phyloP scores from a whole-genome alignment of 2,888 invertebrate genomes.

The Limnephilus rhombicus region DNA sequence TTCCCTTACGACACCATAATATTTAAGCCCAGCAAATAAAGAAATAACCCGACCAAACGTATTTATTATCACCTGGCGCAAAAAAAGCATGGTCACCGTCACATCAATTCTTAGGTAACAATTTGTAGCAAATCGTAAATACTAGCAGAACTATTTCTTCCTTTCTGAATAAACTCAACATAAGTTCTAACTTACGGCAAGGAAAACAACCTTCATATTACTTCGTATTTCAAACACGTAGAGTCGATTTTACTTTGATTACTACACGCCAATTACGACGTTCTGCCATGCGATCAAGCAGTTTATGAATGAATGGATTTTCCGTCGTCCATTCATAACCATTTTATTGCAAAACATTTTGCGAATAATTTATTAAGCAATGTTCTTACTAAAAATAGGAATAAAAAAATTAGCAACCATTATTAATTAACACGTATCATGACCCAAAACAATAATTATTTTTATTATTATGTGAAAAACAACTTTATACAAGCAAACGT shows the following conservation, averaged over 20 bases:
- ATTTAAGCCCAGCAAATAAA: too few relatives aligned
- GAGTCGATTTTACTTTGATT: neutral
- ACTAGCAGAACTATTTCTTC: neutral
- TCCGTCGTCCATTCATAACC: neutral
- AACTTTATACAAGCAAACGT: too few relatives aligned
- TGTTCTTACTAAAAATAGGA: neutral
- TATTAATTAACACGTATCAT: too few relatives aligned
- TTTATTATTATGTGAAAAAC: too few relatives aligned
- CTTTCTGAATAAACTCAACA: neutral
- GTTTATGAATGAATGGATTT: neutral
- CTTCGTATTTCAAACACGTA: neutral
- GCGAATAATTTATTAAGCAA: neutral
- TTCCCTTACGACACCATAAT: too few relatives aligned
- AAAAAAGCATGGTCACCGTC: neutral
- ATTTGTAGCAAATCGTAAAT: neutral
- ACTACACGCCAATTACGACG: neutral
- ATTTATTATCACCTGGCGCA: too few relatives aligned
- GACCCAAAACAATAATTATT: neutral
- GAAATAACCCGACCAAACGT: too few relatives aligned
- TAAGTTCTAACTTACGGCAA: neutral
- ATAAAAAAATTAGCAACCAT: neutral
- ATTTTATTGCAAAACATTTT: neutral
- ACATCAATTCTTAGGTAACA: neutral
- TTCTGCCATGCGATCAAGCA: neutral
- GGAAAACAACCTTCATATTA: neutral